These are phyloP conservation scores for Poecilobothrus nobilitatus DNA, from an alignment of 2,888 invertebrate genomes.

Conservation along the genomic window DNA sequence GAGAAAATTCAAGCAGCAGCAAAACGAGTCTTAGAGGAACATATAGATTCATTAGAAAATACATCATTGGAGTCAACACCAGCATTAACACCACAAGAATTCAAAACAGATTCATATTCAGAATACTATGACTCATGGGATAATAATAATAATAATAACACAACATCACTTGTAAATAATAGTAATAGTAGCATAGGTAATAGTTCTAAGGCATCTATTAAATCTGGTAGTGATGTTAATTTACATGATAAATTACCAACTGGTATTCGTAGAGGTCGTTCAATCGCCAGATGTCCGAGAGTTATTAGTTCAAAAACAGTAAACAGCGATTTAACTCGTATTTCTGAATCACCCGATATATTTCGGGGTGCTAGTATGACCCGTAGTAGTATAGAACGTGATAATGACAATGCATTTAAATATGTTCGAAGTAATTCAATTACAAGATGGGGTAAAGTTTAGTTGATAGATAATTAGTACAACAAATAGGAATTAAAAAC, in stretches of 20 bases:
- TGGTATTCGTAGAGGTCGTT: neutral
- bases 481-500: neutral
- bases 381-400: slow-evolving; percentile 19
- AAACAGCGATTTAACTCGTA: slow-evolving; percentile 45
- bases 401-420: slow-evolving; percentile 23
- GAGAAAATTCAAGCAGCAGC: slow-evolving; percentile 53
- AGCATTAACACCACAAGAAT: slow-evolving; percentile 46
- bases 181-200: neutral
- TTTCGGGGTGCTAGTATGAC: slow-evolving; percentile 28
- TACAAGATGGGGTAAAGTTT: slow-evolving; percentile 36
- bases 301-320: slow-evolving; percentile 53
- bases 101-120: slow-evolving; percentile 43
- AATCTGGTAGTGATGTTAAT: neutral
- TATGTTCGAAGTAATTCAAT: slow-evolving; percentile 34
- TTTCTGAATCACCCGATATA: slow-evolving; percentile 43
- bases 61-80: slow-evolving; percentile 46
- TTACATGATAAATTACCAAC: neutral
- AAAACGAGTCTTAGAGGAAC: slow-evolving; percentile 50
- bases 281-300: slow-evolving; percentile 53
- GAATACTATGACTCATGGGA: slow-evolving; percentile 53
- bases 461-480: slow-evolving; percentile 18
- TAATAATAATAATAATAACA: slow-evolving; percentile 27
- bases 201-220: neutral
- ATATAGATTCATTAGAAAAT: slow-evolving; percentile 46
- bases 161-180: slow-evolving; percentile 1